Conservation (phyloP, 2,888 invertebrate species). For the Drosophila rubida region DNA sequence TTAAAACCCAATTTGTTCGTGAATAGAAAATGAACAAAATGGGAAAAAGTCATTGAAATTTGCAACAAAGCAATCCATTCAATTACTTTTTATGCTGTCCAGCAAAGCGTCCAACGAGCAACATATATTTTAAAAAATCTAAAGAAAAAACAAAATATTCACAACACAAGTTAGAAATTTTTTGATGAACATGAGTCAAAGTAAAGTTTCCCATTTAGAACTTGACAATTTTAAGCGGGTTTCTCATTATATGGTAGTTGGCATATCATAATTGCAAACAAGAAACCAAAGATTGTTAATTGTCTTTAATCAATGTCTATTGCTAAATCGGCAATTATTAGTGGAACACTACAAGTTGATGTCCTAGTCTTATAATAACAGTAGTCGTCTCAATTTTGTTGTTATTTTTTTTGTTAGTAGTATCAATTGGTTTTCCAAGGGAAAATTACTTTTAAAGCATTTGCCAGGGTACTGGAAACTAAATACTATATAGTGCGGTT, state of each 20-base stretch:
- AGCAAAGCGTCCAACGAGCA: neutral
- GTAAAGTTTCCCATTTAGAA: neutral
- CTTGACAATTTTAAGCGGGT: too few species aligned
- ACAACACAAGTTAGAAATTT: neutral
- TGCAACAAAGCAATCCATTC: neutral
- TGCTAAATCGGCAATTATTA: constrained; percentile 2
- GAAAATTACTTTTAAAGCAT: neutral
- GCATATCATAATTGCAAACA: constrained; percentile 31
- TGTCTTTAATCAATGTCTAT: constrained; percentile 13
- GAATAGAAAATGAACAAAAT: too few species aligned
- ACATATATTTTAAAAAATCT: neutral
- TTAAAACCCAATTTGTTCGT: too few species aligned
- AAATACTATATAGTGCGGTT: too few species aligned
- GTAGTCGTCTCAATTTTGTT: constrained; percentile 7
- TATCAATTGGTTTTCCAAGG: too few species aligned
- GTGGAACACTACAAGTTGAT: constrained; percentile 7
- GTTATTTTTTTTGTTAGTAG: constrained; percentile 19
- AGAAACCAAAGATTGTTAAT: constrained; percentile 15
- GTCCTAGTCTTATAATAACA: constrained; percentile 5
- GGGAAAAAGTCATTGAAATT: too few species aligned
- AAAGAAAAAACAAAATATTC: neutral
- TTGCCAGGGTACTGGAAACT: neutral
- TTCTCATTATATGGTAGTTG: neutral
- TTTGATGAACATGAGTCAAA: too few species aligned
- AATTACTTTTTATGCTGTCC: neutral